Base-by-base conservation (phyloP, 2,113 vertebrate genomes). In the Nansenia antarctica region DNA sequence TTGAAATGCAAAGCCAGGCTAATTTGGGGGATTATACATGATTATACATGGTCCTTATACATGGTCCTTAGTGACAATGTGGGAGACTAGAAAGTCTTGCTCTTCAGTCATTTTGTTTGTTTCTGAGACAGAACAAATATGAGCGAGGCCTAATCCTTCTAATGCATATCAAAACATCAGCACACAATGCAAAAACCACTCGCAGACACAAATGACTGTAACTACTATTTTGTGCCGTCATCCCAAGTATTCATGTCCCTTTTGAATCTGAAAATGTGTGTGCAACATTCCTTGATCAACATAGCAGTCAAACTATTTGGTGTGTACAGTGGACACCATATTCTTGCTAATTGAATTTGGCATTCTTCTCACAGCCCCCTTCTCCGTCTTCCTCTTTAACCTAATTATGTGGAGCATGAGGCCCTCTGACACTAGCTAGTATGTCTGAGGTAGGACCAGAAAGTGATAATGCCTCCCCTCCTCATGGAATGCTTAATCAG, bases 1-100 rank as follows among this genome's bases (percentile, higher is more conserved):
- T 30, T 64, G 24, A 64, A 49, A 49, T 47, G 62, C 26, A 64
- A 47, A 49, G 31, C 39, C 49, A 42, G 27, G 62, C 5, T 49
- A n/a, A 49, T 49, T 14, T 49, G 45, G n/a, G 4, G 45, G 45
- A 49, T 49, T 20, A 49, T 8, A 22, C n/a, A n/a, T 60, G 58
- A n/a, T 60, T 60, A 60, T 20, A 60, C n/a, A n/a, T n/a, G n/a
- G n/a, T n/a, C n/a, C n/a, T n/a, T n/a, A n/a, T n/a, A n/a, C 26
- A 32, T 18, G 15, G 26, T 20, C 62, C 5, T 34, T 14, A 52
- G n/a, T 20, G 18, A 47, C 22, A 47, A 47, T 47, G 27, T 30
- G 18, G 18, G 45, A 30, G 42, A 14, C 20, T 9, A 65, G 30
- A 65, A 18, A 65, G 15, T 22, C 6, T n/a, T 8, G 45, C n/a